These are phyloP conservation scores for Calliphora vomitoria DNA, from an alignment of 2,888 invertebrate genomes.

Conservation along the genomic window DNA sequence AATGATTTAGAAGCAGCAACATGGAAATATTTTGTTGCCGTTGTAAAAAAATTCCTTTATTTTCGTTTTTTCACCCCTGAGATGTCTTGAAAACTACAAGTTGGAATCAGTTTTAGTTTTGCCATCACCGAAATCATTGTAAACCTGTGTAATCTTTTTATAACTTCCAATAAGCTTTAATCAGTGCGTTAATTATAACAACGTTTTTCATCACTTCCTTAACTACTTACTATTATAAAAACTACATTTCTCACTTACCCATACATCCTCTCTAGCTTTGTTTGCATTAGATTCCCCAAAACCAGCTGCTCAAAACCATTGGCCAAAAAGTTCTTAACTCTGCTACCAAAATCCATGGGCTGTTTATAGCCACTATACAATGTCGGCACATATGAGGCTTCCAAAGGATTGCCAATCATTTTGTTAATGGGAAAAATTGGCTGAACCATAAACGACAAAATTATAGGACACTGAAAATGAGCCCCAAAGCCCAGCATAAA, in stretches of 20 bases:
- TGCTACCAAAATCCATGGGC: conserved; percentile 75
- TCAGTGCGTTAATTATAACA: no score
- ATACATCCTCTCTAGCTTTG: conserved; percentile 41
- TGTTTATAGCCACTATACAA: conserved; percentile 73
- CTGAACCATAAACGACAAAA: conserved; percentile 78
- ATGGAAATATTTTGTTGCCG: no score
- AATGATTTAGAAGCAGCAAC: no score
- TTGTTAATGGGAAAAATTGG: conserved; percentile 75
- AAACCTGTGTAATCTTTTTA: no score
- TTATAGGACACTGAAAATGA: conserved; percentile 81
- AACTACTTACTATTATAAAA: no score
- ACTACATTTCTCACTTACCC: conserved; percentile 26
- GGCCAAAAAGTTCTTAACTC: conserved; percentile 76
- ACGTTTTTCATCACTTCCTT: no score
- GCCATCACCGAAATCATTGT: no score
- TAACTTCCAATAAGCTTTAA: no score
- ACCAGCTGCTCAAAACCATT: conserved; percentile 61
- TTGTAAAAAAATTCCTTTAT: no score
- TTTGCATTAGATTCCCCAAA: conserved; percentile 20
- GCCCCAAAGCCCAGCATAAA: conserved; percentile 81
- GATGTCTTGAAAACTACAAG: no score
- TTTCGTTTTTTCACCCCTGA: no score
- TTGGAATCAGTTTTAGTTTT: no score
- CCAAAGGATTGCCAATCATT: conserved; percentile 79
- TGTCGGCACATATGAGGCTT: conserved; percentile 78